phyloP scores from a whole-genome alignment of 1,140 invertebrate species.

The Rhynchophorus ferrugineus region DNA sequence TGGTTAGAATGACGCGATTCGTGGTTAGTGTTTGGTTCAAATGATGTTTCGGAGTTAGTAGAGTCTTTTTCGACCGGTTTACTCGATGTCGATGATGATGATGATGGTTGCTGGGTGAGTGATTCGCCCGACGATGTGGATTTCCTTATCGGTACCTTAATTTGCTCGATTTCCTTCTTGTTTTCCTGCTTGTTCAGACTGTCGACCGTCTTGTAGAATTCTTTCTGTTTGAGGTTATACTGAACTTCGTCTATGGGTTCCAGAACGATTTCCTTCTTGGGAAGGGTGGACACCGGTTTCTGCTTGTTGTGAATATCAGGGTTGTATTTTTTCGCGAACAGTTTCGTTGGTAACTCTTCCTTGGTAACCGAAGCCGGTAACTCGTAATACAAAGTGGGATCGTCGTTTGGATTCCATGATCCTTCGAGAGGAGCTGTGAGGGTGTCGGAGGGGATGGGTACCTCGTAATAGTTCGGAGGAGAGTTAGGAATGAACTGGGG shows the following conservation, averaged over 20 bases:
- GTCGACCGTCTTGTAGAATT: slow-evolving; percentile 31
- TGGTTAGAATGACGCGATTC: background rate
- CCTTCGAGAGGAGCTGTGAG: slow-evolving; percentile 30
- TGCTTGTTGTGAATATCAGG: slow-evolving; percentile 33
- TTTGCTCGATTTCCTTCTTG: slow-evolving; percentile 28
- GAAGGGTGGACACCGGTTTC: slow-evolving; percentile 32
- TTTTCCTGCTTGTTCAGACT: slow-evolving; percentile 35
- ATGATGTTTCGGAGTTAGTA: background rate
- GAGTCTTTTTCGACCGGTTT: slow-evolving; percentile 2
- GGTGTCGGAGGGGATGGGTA: slow-evolving; percentile 33
- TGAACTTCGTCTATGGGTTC: slow-evolving; percentile 28
- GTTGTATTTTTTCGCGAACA: slow-evolving; percentile 38
- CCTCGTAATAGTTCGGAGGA: slow-evolving; percentile 28
- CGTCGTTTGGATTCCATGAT: slow-evolving; percentile 38
- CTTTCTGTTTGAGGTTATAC: slow-evolving; percentile 30
- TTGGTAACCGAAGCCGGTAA: slow-evolving; percentile 27
- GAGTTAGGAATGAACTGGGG: slow-evolving; percentile 21
- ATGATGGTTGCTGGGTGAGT: background rate
- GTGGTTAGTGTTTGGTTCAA: slow-evolving; percentile 1
- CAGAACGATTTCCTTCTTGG: slow-evolving; percentile 32
- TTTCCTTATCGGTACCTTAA: slow-evolving; percentile 15
- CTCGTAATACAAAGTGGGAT: slow-evolving; percentile 37
- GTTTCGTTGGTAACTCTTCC: slow-evolving; percentile 28
- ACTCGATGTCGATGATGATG: slow-evolving; percentile 6
- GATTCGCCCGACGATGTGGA: background rate